Evolutionary conservation across 2,888 invertebrate genomes (phyloP), one percentile per base, ranked within the genome.

Genomic region (Amphipyra tragopoginis): DNA sequence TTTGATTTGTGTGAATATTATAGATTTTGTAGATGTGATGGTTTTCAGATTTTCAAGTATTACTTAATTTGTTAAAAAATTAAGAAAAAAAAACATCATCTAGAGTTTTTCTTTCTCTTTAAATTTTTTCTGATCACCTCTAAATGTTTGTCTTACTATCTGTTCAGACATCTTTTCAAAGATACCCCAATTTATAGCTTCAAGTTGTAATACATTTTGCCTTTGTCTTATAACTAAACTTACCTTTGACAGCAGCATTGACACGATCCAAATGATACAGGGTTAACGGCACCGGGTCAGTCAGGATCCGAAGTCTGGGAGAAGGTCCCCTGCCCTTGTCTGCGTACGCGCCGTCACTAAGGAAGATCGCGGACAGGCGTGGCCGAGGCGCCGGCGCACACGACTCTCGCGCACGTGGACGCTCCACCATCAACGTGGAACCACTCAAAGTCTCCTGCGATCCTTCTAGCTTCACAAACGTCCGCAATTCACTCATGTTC

Each of bases 161-260:
- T 21, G 21, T 21, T 21, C 21, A 3, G 21, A 21, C 21, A 21
- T 21, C n/a, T n/a, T 21, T 21, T 21, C 21, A 21, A 21, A 21
- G 21, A 21, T 21, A 21, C 21, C 21, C 21, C 21, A 21, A 21
- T 21, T 21, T 21, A 21, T 21, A 21, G 1, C 21, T 21, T 2
- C 21, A 2, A 21, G 2, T 21, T 21, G 3, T 21, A 21, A 21
- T 21, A 21, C 1, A 21, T 3, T 21, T 21, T 21, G 21, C 21
- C 21, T 21, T 21, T 21, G 21, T 21, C 21, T 21, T 21, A 21
- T 21, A 40, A 50, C 5, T 45, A 9, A 53, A 61, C 87, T 77
- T 86, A 95, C 95, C 95, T 95, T 95, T 95, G 33, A 95, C 95
- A 77, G 95, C 95, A 47, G 95, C 95, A 75, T 95, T 95, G 54